Base-by-base conservation (phyloP, 2,888 invertebrate species). In the Eugnorisma glareosa region DNA sequence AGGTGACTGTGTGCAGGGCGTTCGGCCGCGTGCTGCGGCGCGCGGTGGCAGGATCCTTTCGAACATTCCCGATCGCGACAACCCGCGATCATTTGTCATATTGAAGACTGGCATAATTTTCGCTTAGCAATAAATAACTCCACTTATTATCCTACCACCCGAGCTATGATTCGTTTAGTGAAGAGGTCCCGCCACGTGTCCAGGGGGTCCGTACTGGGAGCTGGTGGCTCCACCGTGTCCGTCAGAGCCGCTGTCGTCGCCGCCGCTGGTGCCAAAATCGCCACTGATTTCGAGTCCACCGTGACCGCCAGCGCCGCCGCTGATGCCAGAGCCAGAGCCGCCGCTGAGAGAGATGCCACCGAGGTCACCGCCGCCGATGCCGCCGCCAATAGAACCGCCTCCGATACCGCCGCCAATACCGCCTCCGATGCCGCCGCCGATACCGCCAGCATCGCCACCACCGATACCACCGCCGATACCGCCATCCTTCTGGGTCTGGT, bases 401-500 rank as follows among this genome's bases (percentile, higher is more conserved):
- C 94, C 94, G 66, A 88, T 71, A 3, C 28, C 57, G 2, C 57
- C 57, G 15, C 57, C 51, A 4, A 13, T 13, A 6, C 54, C 54
- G 2, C 54, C 54, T n/a, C 91, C 92, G 40, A 89, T 91, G 88
- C 93, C 93, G 59, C 59, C 97, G 43, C 94, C 94, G 68, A 87
- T 73, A 59, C 59, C 59, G 18, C 59, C 59, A 13, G 87, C 91
- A 90, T 59, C 91, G 76, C 91, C 91, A 66, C 89, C 90, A 57
- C 91, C 92, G 40, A 89, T 91, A 89, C 93, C 93, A 61, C 97
- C 97, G 51, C 94, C 94, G 77, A 93, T 92, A 82, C 95, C 96
- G 61, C 95, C 95, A 85, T 97, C 97, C 91, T 95, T 97, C 95
- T 98, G 98, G 80, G 98, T 98, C 97, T 98, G 98, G 97, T 98